Conservation (phyloP, 2,113 vertebrate genomes). For the Microcebus griseorufus region DNA sequence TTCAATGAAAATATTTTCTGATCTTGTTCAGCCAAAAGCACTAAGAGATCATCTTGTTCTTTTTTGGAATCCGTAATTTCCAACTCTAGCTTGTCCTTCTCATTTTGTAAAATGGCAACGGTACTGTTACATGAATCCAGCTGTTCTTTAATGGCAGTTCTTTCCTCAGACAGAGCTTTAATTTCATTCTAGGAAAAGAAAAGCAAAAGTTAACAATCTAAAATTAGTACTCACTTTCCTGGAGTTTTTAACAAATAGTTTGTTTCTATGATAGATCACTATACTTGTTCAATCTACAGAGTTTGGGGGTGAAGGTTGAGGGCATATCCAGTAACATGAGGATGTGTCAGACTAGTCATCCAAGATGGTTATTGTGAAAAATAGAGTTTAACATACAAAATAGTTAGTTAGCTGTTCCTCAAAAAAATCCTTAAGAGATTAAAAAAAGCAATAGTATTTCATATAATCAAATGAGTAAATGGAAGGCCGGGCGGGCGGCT, state of each 20-base stretch:
- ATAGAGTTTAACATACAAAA: background rate
- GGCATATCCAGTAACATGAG: background rate
- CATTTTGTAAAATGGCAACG: slow-evolving; percentile 92
- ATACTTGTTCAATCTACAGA: background rate
- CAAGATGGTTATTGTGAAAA: background rate
- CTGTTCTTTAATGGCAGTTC: slow-evolving; percentile 88
- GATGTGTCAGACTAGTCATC: background rate
- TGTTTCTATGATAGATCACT: slow-evolving; percentile 27
- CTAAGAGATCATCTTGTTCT: slow-evolving; percentile 97
- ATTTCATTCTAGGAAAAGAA: slow-evolving; percentile 87
- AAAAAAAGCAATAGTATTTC: background rate
- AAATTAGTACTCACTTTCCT: background rate
- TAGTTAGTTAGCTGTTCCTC: background rate
- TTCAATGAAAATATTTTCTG: slow-evolving; percentile 93
- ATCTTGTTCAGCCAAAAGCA: slow-evolving; percentile 98
- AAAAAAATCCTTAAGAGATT: background rate
- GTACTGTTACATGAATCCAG: slow-evolving; percentile 93
- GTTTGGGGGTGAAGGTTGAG: background rate
- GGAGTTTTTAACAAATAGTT: background rate
- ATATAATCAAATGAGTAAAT: background rate
- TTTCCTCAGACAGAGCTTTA: slow-evolving; percentile 86
- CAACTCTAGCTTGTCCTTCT: slow-evolving; percentile 90
- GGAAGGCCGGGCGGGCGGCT: background rate
- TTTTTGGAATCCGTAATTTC: slow-evolving; percentile 95
- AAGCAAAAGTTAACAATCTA: background rate